phyloP scores from a whole-genome alignment of 2,888 invertebrate species.

The Hedya salicella region DNA sequence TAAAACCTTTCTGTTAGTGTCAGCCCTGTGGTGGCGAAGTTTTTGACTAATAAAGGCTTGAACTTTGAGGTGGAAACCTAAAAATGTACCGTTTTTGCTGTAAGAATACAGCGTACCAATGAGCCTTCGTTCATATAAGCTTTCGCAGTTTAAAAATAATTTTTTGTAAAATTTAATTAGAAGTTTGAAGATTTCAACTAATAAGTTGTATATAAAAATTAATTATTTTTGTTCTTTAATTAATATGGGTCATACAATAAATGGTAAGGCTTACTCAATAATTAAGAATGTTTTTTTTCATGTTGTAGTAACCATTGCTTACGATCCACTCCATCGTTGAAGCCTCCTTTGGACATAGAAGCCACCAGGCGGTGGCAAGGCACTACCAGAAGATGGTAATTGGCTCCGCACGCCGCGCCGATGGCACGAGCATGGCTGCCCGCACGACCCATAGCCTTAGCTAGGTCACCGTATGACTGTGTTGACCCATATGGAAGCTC shows the following conservation, averaged over 20 bases:
- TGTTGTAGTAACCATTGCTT: slow-evolving; percentile 81
- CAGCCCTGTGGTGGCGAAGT: too few relatives aligned
- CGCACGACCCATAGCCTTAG: slow-evolving; percentile 66
- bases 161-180: too few relatives aligned
- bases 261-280: slow-evolving; percentile 16
- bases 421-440: slow-evolving; percentile 71
- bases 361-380: slow-evolving; percentile 77
- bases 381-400: slow-evolving; percentile 67
- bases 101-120: too few relatives aligned
- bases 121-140: too few relatives aligned
- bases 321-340: slow-evolving; percentile 80
- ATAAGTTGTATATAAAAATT: too few relatives aligned
- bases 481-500: slow-evolving; percentile 72
- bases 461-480: slow-evolving; percentile 70
- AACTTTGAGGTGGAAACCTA: too few relatives aligned
- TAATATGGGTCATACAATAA: slow-evolving; percentile 10
- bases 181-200: too few relatives aligned
- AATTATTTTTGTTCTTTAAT: too few relatives aligned
- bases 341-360: slow-evolving; percentile 74
- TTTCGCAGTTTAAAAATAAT: too few relatives aligned
- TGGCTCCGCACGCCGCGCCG: slow-evolving; percentile 76
- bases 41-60: too few relatives aligned
- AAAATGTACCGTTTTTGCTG: too few relatives aligned
- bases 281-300: slow-evolving; percentile 62
- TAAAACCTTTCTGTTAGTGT: too few relatives aligned